Evolutionary conservation across 2,113 vertebrate genomes (phyloP).

Genomic region (Cheirogaleus medius): DNA sequence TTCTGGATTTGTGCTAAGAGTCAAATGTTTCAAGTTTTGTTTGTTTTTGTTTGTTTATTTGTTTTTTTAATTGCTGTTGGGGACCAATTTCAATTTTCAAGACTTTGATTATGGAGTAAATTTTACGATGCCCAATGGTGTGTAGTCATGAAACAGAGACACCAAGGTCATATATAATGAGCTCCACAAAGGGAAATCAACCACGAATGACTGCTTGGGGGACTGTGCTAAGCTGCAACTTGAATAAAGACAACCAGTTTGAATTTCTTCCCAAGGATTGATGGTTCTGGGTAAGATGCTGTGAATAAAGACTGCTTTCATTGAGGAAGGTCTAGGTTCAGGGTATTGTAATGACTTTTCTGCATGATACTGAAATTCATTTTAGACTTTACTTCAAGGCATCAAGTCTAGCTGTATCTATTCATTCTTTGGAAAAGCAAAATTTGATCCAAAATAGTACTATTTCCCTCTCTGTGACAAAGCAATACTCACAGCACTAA

Average conservation of each 20-base stretch:
- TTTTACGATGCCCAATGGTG: not conserved
- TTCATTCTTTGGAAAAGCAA: not conserved
- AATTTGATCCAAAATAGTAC: not conserved
- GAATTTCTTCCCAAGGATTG: not conserved
- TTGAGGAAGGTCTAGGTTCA: not conserved
- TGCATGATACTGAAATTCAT: not conserved
- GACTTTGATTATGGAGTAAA: not conserved
- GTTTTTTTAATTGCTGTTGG: not conserved
- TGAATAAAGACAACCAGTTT: not conserved
- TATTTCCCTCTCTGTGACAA: not conserved
- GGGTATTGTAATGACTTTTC: not conserved
- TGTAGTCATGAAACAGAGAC: not conserved
- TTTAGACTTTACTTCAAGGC: not conserved
- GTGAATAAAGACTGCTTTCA: not conserved
- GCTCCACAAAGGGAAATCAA: not conserved
- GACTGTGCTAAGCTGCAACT: not conserved
- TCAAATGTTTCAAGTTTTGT: not conserved
- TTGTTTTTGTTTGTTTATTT: not conserved
- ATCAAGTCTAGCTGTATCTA: not conserved
- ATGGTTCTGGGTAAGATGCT: not conserved
- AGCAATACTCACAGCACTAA: conserved; percentile 23
- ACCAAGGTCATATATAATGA: not conserved
- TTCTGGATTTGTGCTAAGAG: not conserved
- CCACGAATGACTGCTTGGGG: not conserved
- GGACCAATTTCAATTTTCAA: not conserved